A percentile compares a stretch with the other conserved stretches of the same genome.
Evolutionary conservation across 2,797 vertebrate genomes (phyloP).

Genomic region (Pygocentrus nattereri): DNA sequence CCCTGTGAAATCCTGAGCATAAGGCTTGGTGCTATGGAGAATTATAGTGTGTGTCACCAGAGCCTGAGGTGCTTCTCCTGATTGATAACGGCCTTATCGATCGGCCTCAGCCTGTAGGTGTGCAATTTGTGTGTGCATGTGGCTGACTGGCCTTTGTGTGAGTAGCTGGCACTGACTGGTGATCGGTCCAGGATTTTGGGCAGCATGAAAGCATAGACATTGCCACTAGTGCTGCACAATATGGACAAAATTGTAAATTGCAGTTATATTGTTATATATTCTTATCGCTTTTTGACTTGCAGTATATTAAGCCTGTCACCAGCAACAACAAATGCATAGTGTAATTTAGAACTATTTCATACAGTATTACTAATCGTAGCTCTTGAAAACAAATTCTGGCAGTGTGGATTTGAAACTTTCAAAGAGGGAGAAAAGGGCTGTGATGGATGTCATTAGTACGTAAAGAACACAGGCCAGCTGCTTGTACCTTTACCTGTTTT

Average conservation of each 20-base stretch:
- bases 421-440: no score
- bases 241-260: not conserved
- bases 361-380: no score
- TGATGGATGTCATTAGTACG: no score
- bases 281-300: not conserved
- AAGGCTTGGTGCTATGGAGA: slow-evolving; percentile 60
- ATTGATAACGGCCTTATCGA: slow-evolving; percentile 77
- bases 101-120: slow-evolving; percentile 64
- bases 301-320: not conserved
- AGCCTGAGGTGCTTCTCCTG: slow-evolving; percentile 72
- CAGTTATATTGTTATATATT: not conserved
- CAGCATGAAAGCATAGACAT: slow-evolving; percentile 59
- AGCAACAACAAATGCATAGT: not conserved
- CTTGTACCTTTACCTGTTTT: no score
- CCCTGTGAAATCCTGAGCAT: slow-evolving; percentile 55
- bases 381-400: no score
- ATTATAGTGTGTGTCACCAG: slow-evolving; percentile 72
- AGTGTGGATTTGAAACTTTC: no score
- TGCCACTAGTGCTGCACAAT: not conserved
- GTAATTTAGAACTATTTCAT: not conserved
- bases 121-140: slow-evolving; percentile 63
- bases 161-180: slow-evolving; percentile 57
- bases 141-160: slow-evolving; percentile 51
- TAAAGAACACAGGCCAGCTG: no score
- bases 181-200: slow-evolving; percentile 57